Conservation (phyloP, 2,888 invertebrate species). For the Polyommatus icarus region DNA sequence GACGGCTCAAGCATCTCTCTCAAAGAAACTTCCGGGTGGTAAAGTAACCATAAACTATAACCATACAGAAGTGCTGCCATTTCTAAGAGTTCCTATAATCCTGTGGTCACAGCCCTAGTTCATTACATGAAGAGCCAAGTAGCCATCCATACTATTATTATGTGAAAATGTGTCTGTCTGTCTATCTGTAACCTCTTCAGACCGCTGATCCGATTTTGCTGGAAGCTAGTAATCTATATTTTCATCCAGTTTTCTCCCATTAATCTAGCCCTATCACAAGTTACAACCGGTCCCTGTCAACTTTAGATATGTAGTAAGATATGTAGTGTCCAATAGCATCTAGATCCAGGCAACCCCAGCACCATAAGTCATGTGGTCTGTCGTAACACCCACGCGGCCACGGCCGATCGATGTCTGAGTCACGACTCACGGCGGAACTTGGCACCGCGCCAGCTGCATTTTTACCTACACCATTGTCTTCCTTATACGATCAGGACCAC, state of each 20-base stretch:
- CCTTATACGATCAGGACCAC: slow-evolving; percentile 1
- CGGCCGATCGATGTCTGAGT: slow-evolving; percentile 8
- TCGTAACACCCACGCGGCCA: background rate
- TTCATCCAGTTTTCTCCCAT: background rate
- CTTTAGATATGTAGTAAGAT: background rate
- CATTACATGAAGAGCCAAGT: no score
- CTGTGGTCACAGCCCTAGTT: no score
- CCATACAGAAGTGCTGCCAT: no score
- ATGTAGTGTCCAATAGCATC: no score
- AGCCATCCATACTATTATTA: no score
- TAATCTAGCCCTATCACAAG: background rate
- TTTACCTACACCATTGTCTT: slow-evolving; percentile 3
- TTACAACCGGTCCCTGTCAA: background rate
- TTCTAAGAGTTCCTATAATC: no score
- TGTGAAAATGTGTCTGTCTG: no score
- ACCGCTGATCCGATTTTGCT: no score
- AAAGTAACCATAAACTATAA: no score
- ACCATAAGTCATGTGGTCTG: background rate
- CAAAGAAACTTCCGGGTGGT: no score
- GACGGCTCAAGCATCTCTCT: no score
- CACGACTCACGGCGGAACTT: slow-evolving; percentile 1
- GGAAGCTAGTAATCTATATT: background rate
- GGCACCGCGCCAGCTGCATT: background rate
- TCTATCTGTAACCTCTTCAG: no score
- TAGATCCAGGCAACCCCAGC: background rate